Conservation (phyloP, 2,113 vertebrate species). For the Malurus cyaneus region DNA sequence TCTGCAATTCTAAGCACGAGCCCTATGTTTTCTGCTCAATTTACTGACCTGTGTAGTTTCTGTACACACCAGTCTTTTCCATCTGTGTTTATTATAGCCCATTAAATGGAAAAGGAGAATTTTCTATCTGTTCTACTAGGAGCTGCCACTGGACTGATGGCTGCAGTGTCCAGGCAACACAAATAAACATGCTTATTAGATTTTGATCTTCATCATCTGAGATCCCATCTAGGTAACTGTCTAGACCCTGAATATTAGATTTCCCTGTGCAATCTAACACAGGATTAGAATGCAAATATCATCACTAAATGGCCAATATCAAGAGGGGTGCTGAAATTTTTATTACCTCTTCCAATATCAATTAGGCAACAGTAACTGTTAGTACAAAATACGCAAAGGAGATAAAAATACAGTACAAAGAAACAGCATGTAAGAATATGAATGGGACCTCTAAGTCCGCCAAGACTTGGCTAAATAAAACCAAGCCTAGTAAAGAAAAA, state of each 20-base stretch:
- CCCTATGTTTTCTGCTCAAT: not conserved
- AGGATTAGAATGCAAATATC: not conserved
- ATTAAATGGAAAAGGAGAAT: not conserved
- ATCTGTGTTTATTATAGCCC: not conserved
- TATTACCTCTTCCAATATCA: not conserved
- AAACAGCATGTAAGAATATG: not conserved
- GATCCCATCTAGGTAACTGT: not conserved
- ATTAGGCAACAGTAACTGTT: not conserved
- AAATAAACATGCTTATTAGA: not conserved
- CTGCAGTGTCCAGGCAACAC: not conserved
- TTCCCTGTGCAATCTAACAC: not conserved
- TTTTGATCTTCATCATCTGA: not conserved
- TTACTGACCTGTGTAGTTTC: not conserved
- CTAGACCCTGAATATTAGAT: not conserved
- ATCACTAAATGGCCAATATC: not conserved
- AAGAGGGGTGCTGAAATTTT: not conserved
- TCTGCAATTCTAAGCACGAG: not conserved
- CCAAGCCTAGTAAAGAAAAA: not conserved
- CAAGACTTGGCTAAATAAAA: not conserved
- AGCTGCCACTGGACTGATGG: not conserved
- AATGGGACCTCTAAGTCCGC: not conserved
- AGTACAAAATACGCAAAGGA: not conserved
- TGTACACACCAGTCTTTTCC: not conserved
- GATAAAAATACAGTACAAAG: not conserved
- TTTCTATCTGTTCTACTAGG: not conserved